Base-by-base conservation (phyloP, 2,113 vertebrate species). In the Alosa alosa region DNA sequence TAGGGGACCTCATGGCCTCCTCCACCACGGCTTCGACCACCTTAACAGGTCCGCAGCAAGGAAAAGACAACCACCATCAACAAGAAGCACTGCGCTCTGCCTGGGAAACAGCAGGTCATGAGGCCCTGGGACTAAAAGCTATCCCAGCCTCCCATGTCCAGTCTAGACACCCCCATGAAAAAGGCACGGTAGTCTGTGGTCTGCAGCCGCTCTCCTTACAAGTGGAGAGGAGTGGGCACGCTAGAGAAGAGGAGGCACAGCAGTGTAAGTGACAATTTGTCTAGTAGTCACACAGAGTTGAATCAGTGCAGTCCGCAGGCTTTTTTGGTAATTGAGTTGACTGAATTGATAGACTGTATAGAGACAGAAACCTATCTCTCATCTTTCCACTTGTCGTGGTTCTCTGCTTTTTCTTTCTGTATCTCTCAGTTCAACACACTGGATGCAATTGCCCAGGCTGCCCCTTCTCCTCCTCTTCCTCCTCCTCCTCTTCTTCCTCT, bases 361-460 rank as follows among this genome's bases (percentile, higher is more conserved):
- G 11, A 36, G 0, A 39, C 72, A 78, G 31, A 68, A 15, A 64
- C 22, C 6, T 0, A 9, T 75, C 11, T 75, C 39, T 4, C 39
- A 36, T 78, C 36, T 15, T 13, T 36, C 13, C 17, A 0, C 11
- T 75, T 18, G 41, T 44, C 2, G 41, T 64, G 52, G 46, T 47
- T 68, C n/a, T 78, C 11, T 55, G 9, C 60, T 31, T 85, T 39
- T 82, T 22, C 31, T 75, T 45, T 72, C 0, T 49, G 85, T 86
- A 64, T 81, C 1, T 64, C 49, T n/a, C 87, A 94, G 94, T 91
- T 86, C 87, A 91, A 64, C 93, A 91, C 86, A 90, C 86, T 6
- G 88, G 89, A 83, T 96, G 95, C 90, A 92, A 91, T 81, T 96
- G 95, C 86, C 93, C 94, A 0, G 92, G 94, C 83, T 95, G 95